Evolutionary conservation across 1,140 invertebrate genomes (phyloP).

Genomic region (Bactericera cockerelli): DNA sequence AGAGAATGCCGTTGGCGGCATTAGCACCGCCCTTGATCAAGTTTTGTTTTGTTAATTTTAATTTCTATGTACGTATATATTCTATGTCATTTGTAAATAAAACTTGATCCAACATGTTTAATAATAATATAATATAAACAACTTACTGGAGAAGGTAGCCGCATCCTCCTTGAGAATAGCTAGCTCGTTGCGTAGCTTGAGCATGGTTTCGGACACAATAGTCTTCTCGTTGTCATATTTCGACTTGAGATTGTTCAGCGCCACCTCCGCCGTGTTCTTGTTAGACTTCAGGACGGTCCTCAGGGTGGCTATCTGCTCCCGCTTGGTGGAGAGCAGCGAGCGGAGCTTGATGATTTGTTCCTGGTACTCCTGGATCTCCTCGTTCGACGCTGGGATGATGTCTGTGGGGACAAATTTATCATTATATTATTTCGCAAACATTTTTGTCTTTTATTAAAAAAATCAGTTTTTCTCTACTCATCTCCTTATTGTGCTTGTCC

Average conservation of each 20-base stretch:
- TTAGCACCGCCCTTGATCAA: too few species aligned
- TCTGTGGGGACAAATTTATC: too few species aligned
- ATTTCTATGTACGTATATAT: too few species aligned
- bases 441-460: too few species aligned
- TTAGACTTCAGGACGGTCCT: slow-evolving; percentile 97
- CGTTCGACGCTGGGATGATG: slow-evolving; percentile 30
- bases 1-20: too few species aligned
- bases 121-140: too few species aligned
- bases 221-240: slow-evolving; percentile 99
- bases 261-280: slow-evolving; percentile 96
- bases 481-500: too few species aligned
- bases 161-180: slow-evolving; percentile 93
- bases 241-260: slow-evolving; percentile 91
- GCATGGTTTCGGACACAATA: slow-evolving; percentile 95
- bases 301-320: slow-evolving; percentile 94
- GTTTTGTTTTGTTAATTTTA: too few species aligned
- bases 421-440: too few species aligned
- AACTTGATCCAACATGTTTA: too few species aligned
- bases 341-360: slow-evolving; percentile 82
- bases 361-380: slow-evolving; percentile 69
- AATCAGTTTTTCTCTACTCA: too few species aligned
- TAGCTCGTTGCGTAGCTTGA: slow-evolving; percentile 86
- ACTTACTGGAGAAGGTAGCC: slow-evolving; percentile 93
- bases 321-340: slow-evolving; percentile 84
- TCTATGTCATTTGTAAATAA: too few species aligned